Evolutionary conservation across 2,888 invertebrate species (phyloP).

Genomic region (Spicauda simplicius): DNA sequence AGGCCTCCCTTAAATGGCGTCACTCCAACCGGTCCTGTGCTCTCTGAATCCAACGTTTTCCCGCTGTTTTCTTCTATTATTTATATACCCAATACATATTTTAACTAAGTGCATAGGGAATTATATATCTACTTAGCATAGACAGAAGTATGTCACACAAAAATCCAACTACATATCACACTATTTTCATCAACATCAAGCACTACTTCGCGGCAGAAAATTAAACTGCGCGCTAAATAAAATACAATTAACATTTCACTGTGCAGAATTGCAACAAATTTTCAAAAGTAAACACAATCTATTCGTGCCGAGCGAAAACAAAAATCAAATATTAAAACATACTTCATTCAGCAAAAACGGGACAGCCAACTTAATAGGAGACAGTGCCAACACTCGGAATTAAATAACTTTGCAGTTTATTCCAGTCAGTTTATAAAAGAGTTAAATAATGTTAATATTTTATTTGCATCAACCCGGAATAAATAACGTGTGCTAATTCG

Average conservation of each 20-base stretch:
- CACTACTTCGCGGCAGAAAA: not conserved
- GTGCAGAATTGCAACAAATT: slow-evolving; percentile 13
- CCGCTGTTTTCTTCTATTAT: too few relatives aligned
- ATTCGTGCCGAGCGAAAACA: slow-evolving; percentile 24
- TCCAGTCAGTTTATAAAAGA: slow-evolving; percentile 25
- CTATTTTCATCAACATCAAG: too few relatives aligned
- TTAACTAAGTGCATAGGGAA: too few relatives aligned
- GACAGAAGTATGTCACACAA: too few relatives aligned
- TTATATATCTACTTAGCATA: too few relatives aligned
- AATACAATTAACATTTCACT: slow-evolving; percentile 13
- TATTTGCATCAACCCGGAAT: slow-evolving; percentile 15
- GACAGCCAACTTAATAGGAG: slow-evolving; percentile 29
- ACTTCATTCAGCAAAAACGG: slow-evolving; percentile 29
- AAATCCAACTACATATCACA: too few relatives aligned
- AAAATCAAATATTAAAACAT: slow-evolving; percentile 31
- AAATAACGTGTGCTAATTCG: slow-evolving; percentile 17
- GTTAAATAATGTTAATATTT: slow-evolving; percentile 28
- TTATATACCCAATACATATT: too few relatives aligned
- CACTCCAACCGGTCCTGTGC: too few relatives aligned
- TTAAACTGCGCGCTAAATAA: slow-evolving; percentile 14
- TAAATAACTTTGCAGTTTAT: slow-evolving; percentile 32
- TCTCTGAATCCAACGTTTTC: too few relatives aligned
- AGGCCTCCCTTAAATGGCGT: too few relatives aligned
- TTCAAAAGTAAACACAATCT: slow-evolving; percentile 17
- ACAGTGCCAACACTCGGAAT: slow-evolving; percentile 32